These are phyloP conservation scores for Antitype chi DNA, from an alignment of 2,888 invertebrate species.

Conservation along the genomic window DNA sequence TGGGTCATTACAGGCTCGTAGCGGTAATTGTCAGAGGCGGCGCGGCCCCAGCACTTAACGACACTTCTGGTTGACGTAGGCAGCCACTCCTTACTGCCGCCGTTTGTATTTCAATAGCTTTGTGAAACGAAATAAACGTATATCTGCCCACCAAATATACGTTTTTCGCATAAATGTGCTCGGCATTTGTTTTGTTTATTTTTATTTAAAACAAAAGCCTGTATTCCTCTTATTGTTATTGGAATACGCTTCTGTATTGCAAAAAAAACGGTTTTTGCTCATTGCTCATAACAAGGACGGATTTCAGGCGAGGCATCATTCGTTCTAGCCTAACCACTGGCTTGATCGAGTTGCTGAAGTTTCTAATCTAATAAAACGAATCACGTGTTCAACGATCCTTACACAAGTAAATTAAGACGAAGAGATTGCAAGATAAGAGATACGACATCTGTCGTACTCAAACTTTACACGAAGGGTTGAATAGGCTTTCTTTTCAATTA, in stretches of 20 bases:
- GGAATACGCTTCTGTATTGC: slow-evolving; percentile 25
- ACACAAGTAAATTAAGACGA: slow-evolving; percentile 52
- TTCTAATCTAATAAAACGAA: slow-evolving; percentile 61
- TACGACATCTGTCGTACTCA: slow-evolving; percentile 44
- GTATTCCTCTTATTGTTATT: slow-evolving; percentile 25
- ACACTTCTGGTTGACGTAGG: slow-evolving; percentile 81
- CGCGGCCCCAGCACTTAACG: slow-evolving; percentile 80
- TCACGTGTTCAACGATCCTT: slow-evolving; percentile 47
- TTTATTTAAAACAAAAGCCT: slow-evolving; percentile 46
- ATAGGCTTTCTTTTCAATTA: slow-evolving; percentile 6
- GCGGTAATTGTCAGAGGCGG: slow-evolving; percentile 84
- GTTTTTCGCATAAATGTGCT: slow-evolving; percentile 33
- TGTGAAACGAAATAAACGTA: slow-evolving; percentile 69
- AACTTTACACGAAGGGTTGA: slow-evolving; percentile 25
- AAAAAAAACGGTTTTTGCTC: slow-evolving; percentile 1
- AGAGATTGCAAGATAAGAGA: slow-evolving; percentile 52
- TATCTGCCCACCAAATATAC: slow-evolving; percentile 56
- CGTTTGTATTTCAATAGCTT: slow-evolving; percentile 75
- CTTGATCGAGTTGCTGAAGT: slow-evolving; percentile 50
- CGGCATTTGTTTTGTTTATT: slow-evolving; percentile 46
- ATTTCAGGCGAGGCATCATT: slow-evolving; percentile 2
- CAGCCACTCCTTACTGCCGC: slow-evolving; percentile 73
- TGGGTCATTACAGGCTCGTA: slow-evolving; percentile 85
- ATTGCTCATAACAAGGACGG: slow-evolving; percentile 7
- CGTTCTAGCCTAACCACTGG: slow-evolving; percentile 14